Conservation (phyloP, 2,797 vertebrate species). For the Botia almorhae region DNA sequence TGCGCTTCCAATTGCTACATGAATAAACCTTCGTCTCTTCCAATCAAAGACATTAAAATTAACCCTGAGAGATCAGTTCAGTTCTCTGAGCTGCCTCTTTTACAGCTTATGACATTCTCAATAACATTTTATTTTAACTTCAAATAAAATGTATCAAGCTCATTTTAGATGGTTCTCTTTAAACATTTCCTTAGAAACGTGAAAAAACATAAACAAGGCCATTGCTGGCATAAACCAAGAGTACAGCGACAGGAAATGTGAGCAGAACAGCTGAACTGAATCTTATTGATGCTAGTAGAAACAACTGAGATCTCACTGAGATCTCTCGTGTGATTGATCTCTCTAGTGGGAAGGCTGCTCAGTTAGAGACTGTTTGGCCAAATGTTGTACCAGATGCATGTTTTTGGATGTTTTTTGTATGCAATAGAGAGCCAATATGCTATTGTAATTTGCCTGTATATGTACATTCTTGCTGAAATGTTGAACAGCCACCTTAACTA, state of each 20-base stretch:
- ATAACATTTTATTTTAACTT: background rate
- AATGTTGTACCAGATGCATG: slow-evolving; percentile 44
- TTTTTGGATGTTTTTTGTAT: background rate
- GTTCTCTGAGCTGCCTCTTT: background rate
- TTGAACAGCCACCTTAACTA: background rate
- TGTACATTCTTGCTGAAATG: background rate
- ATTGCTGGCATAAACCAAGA: background rate
- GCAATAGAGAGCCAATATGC: slow-evolving; percentile 9
- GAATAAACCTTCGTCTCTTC: background rate
- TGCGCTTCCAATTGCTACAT: slow-evolving; percentile 13
- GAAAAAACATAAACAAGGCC: background rate
- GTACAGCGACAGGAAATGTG: background rate
- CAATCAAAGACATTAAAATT: background rate
- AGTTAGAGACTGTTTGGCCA: slow-evolving; percentile 41
- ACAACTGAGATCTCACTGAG: slow-evolving; percentile 1
- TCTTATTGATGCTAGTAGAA: background rate
- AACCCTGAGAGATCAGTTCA: background rate
- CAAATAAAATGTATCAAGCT: background rate
- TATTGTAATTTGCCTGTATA: background rate
- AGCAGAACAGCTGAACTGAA: background rate
- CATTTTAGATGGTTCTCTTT: background rate
- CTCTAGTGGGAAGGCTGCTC: slow-evolving; percentile 19
- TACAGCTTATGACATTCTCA: background rate
- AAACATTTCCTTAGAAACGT: background rate
- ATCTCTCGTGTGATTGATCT: background rate